Percentiles rank a stretch among this genome's conserved stretches.
Conservation (phyloP, 2,113 vertebrate genomes). For the Pseudois nayaur region DNA sequence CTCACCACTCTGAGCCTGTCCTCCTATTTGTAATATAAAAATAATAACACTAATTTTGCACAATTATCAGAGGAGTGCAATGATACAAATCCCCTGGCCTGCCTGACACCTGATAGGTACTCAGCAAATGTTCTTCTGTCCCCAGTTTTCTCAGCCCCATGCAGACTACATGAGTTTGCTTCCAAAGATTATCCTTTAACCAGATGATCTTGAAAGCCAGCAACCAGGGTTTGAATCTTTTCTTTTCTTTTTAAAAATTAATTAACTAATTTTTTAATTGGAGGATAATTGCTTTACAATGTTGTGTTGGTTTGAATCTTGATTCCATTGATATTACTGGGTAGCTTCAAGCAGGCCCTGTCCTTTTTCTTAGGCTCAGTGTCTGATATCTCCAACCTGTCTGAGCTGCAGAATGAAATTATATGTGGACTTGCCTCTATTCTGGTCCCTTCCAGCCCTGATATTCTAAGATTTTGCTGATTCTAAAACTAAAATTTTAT, state of each 20-base stretch:
- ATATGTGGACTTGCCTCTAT: background rate
- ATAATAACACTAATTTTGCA: background rate
- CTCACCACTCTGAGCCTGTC: background rate
- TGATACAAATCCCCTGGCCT: background rate
- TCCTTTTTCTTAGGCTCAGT: background rate
- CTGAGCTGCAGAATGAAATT: background rate
- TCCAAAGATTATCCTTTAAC: background rate
- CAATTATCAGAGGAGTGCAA: background rate
- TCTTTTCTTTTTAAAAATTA: background rate
- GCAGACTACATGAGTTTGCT: background rate
- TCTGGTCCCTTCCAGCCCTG: background rate
- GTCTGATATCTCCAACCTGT: background rate
- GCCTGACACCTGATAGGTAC: background rate
- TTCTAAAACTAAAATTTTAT: slow-evolving; percentile 1
- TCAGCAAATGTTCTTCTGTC: background rate
- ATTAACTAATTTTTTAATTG: background rate
- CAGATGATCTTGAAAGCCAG: background rate
- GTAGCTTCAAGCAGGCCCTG: background rate
- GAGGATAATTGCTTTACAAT: background rate
- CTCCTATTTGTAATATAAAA: background rate
- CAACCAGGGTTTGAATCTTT: background rate
- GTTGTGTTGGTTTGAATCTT: background rate
- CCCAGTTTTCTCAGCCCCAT: background rate
- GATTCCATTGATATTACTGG: background rate
- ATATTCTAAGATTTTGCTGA: background rate